These are phyloP conservation scores for Eulemur rubriventer DNA, from an alignment of 2,797 vertebrate genomes.

Conservation along the genomic window DNA sequence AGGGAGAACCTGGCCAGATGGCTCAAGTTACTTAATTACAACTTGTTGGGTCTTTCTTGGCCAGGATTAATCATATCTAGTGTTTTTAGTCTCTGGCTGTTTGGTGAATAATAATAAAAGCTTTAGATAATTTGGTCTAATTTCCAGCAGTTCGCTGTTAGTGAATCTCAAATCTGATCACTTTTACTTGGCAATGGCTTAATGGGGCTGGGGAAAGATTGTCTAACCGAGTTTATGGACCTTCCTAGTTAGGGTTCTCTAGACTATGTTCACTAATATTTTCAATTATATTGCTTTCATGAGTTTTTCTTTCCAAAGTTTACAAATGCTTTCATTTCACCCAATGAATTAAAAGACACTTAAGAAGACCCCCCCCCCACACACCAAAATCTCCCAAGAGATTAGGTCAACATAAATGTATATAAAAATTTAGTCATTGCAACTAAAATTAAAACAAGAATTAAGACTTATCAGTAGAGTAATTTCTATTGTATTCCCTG, in stretches of 20 bases:
- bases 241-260: not conserved
- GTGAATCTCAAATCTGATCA: not conserved
- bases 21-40: not conserved
- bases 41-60: not conserved
- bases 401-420: not conserved
- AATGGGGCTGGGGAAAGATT: not conserved
- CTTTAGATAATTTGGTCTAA: not conserved
- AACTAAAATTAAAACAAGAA: not conserved
- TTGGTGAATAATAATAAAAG: slow-evolving; percentile 1
- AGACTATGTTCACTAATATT: not conserved
- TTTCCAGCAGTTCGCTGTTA: not conserved
- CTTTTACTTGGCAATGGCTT: not conserved
- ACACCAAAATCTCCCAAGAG: not conserved
- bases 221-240: not conserved
- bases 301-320: slow-evolving; percentile 7
- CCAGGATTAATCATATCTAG: not conserved
- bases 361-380: not conserved
- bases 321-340: slow-evolving; percentile 28
- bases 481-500: slow-evolving; percentile 24
- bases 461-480: not conserved
- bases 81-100: not conserved
- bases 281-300: not conserved
- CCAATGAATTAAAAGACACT: not conserved
- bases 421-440: not conserved
- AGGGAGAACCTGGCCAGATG: not conserved